Conservation (phyloP, 2,888 invertebrate genomes). For the Macrosoma leucophasiata region DNA sequence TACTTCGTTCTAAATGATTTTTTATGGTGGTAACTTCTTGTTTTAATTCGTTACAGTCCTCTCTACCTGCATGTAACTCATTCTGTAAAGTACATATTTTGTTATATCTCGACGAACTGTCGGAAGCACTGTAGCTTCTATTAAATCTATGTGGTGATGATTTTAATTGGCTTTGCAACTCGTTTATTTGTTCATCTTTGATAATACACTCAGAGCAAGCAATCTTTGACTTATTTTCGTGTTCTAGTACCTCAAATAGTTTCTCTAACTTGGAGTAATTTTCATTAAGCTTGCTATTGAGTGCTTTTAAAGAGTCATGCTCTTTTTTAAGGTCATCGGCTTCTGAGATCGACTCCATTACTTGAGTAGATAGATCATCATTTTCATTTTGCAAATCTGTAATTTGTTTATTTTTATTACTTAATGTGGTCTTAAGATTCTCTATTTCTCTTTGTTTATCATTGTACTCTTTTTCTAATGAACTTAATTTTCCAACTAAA, state of each 20-base stretch:
- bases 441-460: slow-evolving; percentile 37
- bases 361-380: slow-evolving; percentile 70
- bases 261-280: slow-evolving; percentile 34
- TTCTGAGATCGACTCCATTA: slow-evolving; percentile 76
- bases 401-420: slow-evolving; percentile 36
- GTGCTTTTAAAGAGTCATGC: slow-evolving; percentile 37
- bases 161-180: slow-evolving; percentile 28
- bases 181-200: slow-evolving; percentile 36
- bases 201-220: slow-evolving; percentile 35
- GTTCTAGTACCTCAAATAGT: slow-evolving; percentile 24
- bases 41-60: slow-evolving; percentile 60
- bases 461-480: slow-evolving; percentile 41
- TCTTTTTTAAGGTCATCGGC: slow-evolving; percentile 61
- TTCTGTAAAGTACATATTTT: slow-evolving; percentile 60
- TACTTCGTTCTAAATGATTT: slow-evolving; percentile 53
- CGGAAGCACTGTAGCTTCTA: slow-evolving; percentile 56
- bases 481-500: slow-evolving; percentile 40
- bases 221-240: slow-evolving; percentile 12
- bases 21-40: slow-evolving; percentile 63
- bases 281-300: slow-evolving; percentile 33
- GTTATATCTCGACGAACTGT: slow-evolving; percentile 50
- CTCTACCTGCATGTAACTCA: slow-evolving; percentile 55
- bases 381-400: slow-evolving; percentile 65
- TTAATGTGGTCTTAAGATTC: slow-evolving; percentile 35
- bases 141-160: slow-evolving; percentile 39